These are phyloP conservation scores for Palythoa grandiflora DNA, from an alignment of 92 coral and sea anemone species.

Conservation along the genomic window DNA sequence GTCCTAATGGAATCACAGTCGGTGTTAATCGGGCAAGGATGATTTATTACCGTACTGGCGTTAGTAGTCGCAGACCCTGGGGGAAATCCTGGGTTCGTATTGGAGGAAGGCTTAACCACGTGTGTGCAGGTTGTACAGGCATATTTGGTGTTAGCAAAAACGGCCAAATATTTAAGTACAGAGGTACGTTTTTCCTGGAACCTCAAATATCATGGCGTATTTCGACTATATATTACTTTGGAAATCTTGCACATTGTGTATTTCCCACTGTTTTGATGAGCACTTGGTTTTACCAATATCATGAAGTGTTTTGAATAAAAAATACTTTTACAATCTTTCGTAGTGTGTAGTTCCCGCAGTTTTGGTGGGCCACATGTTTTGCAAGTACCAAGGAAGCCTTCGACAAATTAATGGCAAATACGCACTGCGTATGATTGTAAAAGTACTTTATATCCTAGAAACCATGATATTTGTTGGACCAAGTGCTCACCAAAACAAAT, in stretches of 20 bases:
- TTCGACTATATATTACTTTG: not conserved
- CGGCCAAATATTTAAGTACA: constrained; percentile 33
- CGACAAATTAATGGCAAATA: too few relatives aligned
- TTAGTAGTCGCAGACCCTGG: constrained; percentile 7
- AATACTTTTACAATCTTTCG: too few relatives aligned
- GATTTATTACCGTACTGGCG: constrained; percentile 47
- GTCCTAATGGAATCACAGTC: constrained; percentile 45
- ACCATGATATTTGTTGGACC: too few relatives aligned
- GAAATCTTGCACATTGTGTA: not conserved
- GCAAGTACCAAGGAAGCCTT: too few relatives aligned
- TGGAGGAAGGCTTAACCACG: constrained; percentile 52
- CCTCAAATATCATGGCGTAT: not conserved
- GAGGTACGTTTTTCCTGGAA: constrained; percentile 2
- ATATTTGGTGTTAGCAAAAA: constrained; percentile 55
- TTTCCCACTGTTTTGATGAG: too few relatives aligned
- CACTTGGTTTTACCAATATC: too few relatives aligned
- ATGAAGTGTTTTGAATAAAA: too few relatives aligned
- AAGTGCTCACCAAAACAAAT: too few relatives aligned
- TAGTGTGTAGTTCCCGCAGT: too few relatives aligned
- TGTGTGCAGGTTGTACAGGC: constrained; percentile 49
- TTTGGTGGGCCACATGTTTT: too few relatives aligned
- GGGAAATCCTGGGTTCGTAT: constrained; percentile 44
- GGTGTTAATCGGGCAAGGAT: constrained; percentile 36
- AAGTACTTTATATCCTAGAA: too few relatives aligned
- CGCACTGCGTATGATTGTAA: too few relatives aligned